Evolutionary conservation across 1,140 invertebrate genomes (phyloP), one percentile per base, ranked within the genome.

Genomic region (Sogatella furcifera): DNA sequence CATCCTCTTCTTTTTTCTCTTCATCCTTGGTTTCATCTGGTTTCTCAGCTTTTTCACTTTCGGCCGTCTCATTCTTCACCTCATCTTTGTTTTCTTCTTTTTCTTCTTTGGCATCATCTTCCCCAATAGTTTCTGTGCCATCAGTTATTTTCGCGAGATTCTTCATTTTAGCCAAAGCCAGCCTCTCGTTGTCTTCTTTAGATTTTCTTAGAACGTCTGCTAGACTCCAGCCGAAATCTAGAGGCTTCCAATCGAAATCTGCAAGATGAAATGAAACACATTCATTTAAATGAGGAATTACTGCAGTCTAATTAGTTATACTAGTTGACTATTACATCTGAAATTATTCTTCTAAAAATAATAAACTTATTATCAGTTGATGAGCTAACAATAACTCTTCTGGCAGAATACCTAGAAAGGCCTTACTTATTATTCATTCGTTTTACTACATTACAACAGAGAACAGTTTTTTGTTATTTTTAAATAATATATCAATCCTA

Each of bases 181-280:
- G 52, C 41, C 67, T 65, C 67, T 66, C 66, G 42, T 60, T 63
- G 55, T 77, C 68, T 66, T 82, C 79, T 56, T 80, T 80, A 0
- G 81, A 80, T 67, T 83, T 85, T 66, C 79, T 82, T 28, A 90
- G 70, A 8, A 93, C 90, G 71, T 94, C 90, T 17, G 87, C 84
- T 28, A 95, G 73, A 69, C 85, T 92, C 92, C 92, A 96, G 0
- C 92, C 92, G 75, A 96, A 96, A 76, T 93, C 88, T n/a, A 96
- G 76, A 1, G 89, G 77, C 0, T 84, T 81, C 92, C 92, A 95
- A 63, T 82, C 34, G 34, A 38, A 38, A 38, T 38, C 34, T 38
- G 34, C 11, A 38, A 38, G 11, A 8, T 38, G 11, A 38, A 38
- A 10, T 11, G 11, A 9, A 38, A 38, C 5, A 11, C 11, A 11